These are phyloP conservation scores for Melitaea cinxia DNA, from an alignment of 1,140 invertebrate species.

Conservation along the genomic window DNA sequence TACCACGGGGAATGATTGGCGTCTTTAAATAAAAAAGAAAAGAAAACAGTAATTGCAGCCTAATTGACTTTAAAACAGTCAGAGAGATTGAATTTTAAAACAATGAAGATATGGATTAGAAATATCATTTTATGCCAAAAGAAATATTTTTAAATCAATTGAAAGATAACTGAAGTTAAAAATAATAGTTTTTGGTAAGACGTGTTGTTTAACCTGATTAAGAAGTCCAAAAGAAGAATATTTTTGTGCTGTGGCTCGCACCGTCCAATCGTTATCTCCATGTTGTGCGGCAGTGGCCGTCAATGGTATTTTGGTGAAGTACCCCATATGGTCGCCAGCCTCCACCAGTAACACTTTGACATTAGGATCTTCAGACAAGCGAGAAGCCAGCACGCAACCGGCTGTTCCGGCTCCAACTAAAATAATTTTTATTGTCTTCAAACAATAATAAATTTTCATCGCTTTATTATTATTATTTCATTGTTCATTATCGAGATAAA, in stretches of 20 bases:
- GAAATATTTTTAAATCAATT: no score
- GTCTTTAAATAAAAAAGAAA: conserved; percentile 59
- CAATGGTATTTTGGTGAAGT: conserved; percentile 84
- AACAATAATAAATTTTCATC: neutral
- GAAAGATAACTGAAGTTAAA: neutral
- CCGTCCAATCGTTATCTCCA: conserved; percentile 85
- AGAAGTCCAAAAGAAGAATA: conserved; percentile 85
- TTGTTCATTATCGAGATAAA: no score
- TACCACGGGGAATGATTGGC: conserved; percentile 85
- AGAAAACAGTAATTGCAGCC: neutral
- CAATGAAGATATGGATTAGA: no score
- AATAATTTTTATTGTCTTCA: neutral
- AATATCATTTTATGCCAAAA: no score
- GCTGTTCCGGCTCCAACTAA: conserved; percentile 91
- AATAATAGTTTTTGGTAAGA: neutral
- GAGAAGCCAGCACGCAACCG: conserved; percentile 89
- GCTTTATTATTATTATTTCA: neutral
- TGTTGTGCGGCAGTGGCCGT: conserved; percentile 85
- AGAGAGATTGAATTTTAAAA: no score
- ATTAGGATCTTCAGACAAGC: conserved; percentile 83
- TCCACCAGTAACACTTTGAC: conserved; percentile 86
- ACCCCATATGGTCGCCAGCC: conserved; percentile 86
- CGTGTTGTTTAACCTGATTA: conserved; percentile 73
- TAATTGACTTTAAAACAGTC: no score
- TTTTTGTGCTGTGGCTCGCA: conserved; percentile 83